Evolutionary conservation across 1,140 invertebrate genomes (phyloP).

Genomic region (Steinernema khuongi): DNA sequence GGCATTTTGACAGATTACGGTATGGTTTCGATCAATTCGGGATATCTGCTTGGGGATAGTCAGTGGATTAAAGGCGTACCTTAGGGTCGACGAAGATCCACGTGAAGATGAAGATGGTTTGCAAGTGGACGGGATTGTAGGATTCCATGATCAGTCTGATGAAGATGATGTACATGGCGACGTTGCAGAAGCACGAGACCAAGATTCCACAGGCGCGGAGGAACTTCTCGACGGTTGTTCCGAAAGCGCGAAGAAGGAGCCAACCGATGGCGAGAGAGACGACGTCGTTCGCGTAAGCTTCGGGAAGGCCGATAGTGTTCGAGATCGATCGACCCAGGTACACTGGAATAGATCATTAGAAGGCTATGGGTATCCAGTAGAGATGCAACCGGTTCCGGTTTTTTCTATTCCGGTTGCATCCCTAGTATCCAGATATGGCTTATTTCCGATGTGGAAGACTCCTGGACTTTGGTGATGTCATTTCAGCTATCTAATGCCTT

Average conservation of each 20-base stretch:
- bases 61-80: no score
- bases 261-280: neutral
- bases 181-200: neutral
- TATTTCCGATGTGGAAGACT: no score
- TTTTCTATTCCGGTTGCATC: neutral
- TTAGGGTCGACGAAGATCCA: neutral
- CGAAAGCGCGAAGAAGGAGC: neutral
- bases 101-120: neutral
- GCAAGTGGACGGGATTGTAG: neutral
- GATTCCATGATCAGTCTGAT: neutral
- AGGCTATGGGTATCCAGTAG: neutral
- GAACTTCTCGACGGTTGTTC: neutral
- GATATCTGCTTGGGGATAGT: no score
- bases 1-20: no score
- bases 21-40: no score
- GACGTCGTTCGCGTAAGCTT: neutral
- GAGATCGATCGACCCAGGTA: neutral
- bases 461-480: no score
- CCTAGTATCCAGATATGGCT: no score
- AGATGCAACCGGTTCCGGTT: neutral
- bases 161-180: neutral
- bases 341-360: neutral
- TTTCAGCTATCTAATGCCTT: no score
- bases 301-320: neutral
- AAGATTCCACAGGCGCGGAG: neutral